phyloP scores from a whole-genome alignment of 2,113 vertebrate species.

The Panurus biarmicus region DNA sequence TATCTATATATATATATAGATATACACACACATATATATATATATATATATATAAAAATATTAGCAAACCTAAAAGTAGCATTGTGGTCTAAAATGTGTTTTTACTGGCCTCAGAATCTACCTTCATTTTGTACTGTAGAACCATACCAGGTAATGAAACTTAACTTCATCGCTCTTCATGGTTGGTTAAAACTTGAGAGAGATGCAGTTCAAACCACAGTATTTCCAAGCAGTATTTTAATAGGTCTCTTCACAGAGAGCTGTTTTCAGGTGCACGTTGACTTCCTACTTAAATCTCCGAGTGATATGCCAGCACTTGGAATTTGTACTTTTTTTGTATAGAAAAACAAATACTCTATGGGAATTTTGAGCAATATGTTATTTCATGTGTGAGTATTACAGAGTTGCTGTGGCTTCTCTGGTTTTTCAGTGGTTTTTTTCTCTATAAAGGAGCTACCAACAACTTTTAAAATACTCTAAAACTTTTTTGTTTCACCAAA shows the following conservation, averaged over 20 bases:
- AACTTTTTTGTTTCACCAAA: conserved; percentile 54
- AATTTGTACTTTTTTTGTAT: conserved; percentile 77
- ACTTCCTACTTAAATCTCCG: conserved; percentile 73
- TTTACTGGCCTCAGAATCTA: conserved; percentile 76
- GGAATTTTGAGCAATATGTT: conserved; percentile 78
- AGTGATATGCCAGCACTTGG: conserved; percentile 72
- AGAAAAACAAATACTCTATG: conserved; percentile 55
- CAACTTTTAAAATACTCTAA: conserved; percentile 53
- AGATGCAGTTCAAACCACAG: conserved; percentile 51
- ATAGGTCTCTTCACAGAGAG: conserved; percentile 59
- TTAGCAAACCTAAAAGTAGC: conserved; percentile 74
- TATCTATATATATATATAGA: conserved; percentile 36
- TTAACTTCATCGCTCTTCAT: conserved; percentile 44
- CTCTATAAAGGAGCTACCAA: conserved; percentile 64
- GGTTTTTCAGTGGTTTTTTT: conserved; percentile 61
- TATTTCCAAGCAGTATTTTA: conserved; percentile 73
- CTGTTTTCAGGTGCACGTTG: conserved; percentile 74
- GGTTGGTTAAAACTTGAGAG: conserved; percentile 40
- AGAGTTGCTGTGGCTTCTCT: conserved; percentile 62
- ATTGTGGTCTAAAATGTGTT: conserved; percentile 72
- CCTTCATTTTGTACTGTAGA: conserved; percentile 81
- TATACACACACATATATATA: not conserved
- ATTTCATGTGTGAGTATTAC: conserved; percentile 67
- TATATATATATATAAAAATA: not conserved
- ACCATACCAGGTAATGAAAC: conserved; percentile 72